phyloP scores from a whole-genome alignment of 2,797 vertebrate genomes.

The Bradypodion ventrale region DNA sequence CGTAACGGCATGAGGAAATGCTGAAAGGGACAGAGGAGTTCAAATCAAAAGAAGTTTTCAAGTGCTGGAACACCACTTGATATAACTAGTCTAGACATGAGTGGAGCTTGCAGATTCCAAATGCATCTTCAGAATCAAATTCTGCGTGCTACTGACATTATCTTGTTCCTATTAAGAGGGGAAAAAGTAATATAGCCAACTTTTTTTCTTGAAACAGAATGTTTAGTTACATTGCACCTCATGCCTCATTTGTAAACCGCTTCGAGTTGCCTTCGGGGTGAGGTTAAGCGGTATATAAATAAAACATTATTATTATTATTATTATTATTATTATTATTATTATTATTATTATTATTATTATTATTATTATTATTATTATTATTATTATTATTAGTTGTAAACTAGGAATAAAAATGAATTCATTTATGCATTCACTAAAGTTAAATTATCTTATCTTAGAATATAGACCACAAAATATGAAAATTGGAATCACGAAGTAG shows the following conservation, averaged over 20 bases:
- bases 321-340: too few relatives aligned
- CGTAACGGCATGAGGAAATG: background rate
- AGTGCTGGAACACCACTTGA: background rate
- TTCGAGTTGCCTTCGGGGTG: too few relatives aligned
- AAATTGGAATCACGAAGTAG: too few relatives aligned
- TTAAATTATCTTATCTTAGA: background rate
- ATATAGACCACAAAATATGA: too few relatives aligned
- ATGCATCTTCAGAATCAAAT: background rate
- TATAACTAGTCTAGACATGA: background rate
- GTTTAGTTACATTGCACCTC: too few relatives aligned
- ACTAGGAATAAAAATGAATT: background rate
- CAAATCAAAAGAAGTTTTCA: conserved; percentile 4
- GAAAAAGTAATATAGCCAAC: background rate
- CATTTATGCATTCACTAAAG: background rate
- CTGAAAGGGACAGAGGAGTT: background rate
- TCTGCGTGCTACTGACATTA: background rate
- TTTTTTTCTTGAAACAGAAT: background rate
- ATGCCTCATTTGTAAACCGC: too few relatives aligned
- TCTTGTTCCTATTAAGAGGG: background rate
- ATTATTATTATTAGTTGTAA: too few relatives aligned
- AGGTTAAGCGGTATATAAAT: too few relatives aligned
- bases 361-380: too few relatives aligned
- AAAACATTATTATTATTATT: too few relatives aligned
- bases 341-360: too few relatives aligned
- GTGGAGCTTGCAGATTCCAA: background rate